A percentile compares a stretch with the other conserved stretches of the same genome.
These are phyloP conservation scores for Acrocephalus arundinaceus DNA, from an alignment of 2,113 vertebrate species.

Conservation along the genomic window DNA sequence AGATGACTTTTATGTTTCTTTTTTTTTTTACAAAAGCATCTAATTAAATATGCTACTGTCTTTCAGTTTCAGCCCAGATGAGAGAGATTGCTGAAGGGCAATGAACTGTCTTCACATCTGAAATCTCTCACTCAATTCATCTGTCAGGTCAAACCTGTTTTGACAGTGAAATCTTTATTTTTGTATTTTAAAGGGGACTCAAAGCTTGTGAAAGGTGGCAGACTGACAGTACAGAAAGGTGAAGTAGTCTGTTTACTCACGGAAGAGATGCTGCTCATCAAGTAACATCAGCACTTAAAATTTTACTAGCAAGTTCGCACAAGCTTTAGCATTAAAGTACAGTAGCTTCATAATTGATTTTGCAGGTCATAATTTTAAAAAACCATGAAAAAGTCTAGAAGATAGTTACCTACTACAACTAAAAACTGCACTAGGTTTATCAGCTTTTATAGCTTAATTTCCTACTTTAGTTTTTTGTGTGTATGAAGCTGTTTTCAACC, in stretches of 20 bases:
- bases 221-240: background rate
- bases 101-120: background rate
- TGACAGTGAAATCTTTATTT: constrained; percentile 35
- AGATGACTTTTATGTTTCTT: background rate
- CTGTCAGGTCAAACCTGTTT: background rate
- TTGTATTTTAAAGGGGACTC: background rate
- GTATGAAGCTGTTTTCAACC: background rate
- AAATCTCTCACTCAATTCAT: background rate
- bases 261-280: background rate
- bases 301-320: background rate
- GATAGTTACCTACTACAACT: background rate
- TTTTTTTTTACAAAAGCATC: background rate
- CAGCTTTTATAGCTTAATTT: background rate
- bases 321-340: background rate
- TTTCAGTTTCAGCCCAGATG: background rate
- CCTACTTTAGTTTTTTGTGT: background rate
- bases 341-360: background rate
- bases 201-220: background rate
- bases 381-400: background rate
- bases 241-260: background rate
- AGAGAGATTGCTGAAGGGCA: background rate
- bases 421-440: background rate
- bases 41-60: background rate
- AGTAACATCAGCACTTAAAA: background rate
- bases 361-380: background rate